Conservation (phyloP, 2,888 invertebrate genomes). For the Scrobipalpa atriplicella region DNA sequence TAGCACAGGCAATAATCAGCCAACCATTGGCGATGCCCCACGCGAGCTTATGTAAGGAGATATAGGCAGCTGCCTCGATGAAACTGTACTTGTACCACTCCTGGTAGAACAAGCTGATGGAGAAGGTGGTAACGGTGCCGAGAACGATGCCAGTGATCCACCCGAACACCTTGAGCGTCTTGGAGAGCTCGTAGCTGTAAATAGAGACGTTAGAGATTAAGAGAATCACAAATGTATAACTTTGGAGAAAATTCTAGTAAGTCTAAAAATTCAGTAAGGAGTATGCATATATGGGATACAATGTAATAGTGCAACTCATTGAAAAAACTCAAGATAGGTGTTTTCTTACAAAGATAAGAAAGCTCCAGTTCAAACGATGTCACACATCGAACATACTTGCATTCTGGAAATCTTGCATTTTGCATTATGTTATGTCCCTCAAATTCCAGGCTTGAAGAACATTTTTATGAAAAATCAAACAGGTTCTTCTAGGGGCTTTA, state of each 20-base stretch:
- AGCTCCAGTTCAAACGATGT: too few relatives aligned
- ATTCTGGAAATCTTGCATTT: too few relatives aligned
- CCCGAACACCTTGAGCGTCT: constrained; percentile 56
- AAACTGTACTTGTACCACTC: constrained; percentile 82
- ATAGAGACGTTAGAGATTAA: neutral
- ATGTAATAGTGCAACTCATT: too few relatives aligned
- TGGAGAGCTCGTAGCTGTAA: constrained; percentile 65
- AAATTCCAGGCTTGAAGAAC: too few relatives aligned
- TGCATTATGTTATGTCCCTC: too few relatives aligned
- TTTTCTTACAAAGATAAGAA: too few relatives aligned
- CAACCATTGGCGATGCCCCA: constrained; percentile 88
- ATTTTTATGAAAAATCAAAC: neutral
- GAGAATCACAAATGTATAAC: neutral
- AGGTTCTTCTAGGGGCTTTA: neutral
- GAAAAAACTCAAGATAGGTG: too few relatives aligned
- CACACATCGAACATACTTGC: too few relatives aligned
- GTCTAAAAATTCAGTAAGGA: too few relatives aligned
- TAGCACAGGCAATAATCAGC: constrained; percentile 86
- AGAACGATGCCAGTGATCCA: constrained; percentile 68
- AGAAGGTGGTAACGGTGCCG: constrained; percentile 83
- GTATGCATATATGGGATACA: too few relatives aligned
- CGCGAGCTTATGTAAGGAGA: constrained; percentile 85
- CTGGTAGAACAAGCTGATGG: constrained; percentile 85
- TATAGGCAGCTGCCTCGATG: constrained; percentile 85
- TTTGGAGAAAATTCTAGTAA: too few relatives aligned